phyloP scores from a whole-genome alignment of 2,888 invertebrate species.

The Neoscelio sp. region DNA sequence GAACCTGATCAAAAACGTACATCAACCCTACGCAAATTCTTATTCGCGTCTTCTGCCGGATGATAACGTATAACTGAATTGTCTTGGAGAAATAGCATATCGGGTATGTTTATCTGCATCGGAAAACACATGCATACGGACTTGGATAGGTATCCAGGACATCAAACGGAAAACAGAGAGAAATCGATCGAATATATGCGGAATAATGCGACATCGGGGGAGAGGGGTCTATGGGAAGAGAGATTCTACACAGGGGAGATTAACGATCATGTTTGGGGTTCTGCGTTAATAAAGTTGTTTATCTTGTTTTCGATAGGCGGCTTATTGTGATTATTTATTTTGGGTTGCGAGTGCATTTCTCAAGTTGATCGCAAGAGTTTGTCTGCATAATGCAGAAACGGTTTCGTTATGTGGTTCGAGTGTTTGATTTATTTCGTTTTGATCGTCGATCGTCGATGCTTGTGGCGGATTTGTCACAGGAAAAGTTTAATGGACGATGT shows the following conservation, averaged over 20 bases:
- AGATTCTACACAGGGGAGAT: constrained; percentile 34
- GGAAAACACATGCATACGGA: constrained; percentile 30
- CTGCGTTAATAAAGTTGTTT: constrained; percentile 57
- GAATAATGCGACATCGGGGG: constrained; percentile 41
- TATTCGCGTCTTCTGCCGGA: no score
- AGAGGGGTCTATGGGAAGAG: constrained; percentile 33
- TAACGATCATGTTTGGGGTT: constrained; percentile 45
- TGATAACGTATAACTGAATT: not conserved
- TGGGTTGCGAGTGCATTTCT: constrained; percentile 46
- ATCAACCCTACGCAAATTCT: no score
- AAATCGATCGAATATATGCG: constrained; percentile 59
- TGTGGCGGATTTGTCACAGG: constrained; percentile 29
- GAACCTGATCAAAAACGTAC: no score
- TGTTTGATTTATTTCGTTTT: constrained; percentile 60
- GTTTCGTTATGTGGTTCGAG: constrained; percentile 40
- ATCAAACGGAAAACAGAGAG: constrained; percentile 26
- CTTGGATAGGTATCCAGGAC: constrained; percentile 29
- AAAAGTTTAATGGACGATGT: constrained; percentile 43
- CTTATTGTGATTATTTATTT: constrained; percentile 45
- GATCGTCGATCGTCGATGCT: constrained; percentile 51
- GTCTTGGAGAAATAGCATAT: constrained; percentile 31
- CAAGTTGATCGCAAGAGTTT: constrained; percentile 7
- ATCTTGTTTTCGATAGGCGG: constrained; percentile 21
- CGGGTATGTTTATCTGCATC: constrained; percentile 48
- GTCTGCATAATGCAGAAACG: constrained; percentile 52